These are phyloP conservation scores for Nylanderia fulva DNA, from an alignment of 1,140 invertebrate genomes.

Conservation along the genomic window DNA sequence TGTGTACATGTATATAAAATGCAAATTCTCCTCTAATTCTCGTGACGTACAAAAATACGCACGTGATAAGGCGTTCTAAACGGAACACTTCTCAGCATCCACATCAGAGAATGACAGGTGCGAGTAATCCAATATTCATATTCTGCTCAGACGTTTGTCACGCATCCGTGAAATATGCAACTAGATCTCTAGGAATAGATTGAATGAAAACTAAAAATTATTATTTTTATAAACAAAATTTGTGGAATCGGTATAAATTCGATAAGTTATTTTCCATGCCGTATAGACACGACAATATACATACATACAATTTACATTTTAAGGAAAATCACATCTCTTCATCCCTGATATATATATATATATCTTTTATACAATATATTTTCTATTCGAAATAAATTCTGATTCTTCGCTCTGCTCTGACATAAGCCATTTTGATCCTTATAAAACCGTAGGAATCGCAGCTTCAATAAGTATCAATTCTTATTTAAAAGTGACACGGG, in stretches of 20 bases:
- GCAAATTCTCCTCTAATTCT: slow-evolving; percentile 21
- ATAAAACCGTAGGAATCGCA: not conserved
- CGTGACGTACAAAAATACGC: slow-evolving; percentile 12
- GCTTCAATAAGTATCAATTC: slow-evolving; percentile 18
- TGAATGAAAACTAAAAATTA: slow-evolving; percentile 25
- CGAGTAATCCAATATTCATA: slow-evolving; percentile 38
- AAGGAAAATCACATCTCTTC: not conserved
- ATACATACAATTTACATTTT: not conserved
- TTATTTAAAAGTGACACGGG: slow-evolving; percentile 33
- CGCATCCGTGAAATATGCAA: slow-evolving; percentile 25
- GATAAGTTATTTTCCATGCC: not conserved
- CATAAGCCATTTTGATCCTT: not conserved
- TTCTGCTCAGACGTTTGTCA: not conserved
- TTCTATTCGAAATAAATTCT: not conserved
- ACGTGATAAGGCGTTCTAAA: not conserved
- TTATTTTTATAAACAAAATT: not conserved
- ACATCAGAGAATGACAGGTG: not conserved
- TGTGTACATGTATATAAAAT: not conserved
- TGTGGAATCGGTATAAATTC: not conserved
- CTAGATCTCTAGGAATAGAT: slow-evolving; percentile 16
- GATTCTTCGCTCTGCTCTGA: not conserved
- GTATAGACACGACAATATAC: not conserved
- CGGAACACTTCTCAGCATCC: not conserved
- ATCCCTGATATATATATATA: too few relatives aligned
- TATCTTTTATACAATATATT: not conserved